A percentile compares a stretch with the other conserved stretches of the same genome.
These are phyloP conservation scores for Yoshiicerus persimilis DNA, from an alignment of 1,140 invertebrate genomes.

Conservation along the genomic window DNA sequence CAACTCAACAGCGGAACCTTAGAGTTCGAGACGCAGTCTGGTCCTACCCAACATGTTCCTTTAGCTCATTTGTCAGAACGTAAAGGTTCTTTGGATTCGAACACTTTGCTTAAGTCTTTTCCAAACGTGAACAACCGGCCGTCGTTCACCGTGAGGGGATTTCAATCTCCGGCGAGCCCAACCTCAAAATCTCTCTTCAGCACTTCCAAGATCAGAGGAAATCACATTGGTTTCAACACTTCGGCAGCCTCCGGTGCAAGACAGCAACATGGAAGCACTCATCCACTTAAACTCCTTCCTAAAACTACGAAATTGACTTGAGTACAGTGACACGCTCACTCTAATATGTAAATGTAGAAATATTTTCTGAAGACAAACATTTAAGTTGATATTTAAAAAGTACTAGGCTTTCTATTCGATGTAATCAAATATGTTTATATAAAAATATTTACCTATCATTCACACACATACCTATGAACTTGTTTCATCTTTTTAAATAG, in stretches of 20 bases:
- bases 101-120: constrained; percentile 30
- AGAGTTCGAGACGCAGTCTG: constrained; percentile 5
- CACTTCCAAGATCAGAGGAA: constrained; percentile 1
- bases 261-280: constrained; percentile 46
- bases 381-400: background rate
- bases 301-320: constrained; percentile 37
- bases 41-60: constrained; percentile 18
- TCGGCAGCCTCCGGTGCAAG: constrained; percentile 19
- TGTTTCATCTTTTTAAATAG: background rate
- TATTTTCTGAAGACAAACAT: background rate
- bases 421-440: background rate
- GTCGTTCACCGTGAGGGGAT: constrained; percentile 38
- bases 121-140: constrained; percentile 32
- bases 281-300: constrained; percentile 44
- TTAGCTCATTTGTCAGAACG: constrained; percentile 14
- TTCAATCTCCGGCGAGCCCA: constrained; percentile 20
- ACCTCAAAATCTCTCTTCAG: constrained; percentile 31
- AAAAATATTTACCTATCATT: background rate
- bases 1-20: constrained; percentile 31
- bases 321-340: background rate
- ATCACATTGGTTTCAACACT: constrained; percentile 29
- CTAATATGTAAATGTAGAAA: background rate
- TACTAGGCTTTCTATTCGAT: background rate
- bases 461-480: background rate
- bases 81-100: constrained; percentile 45